Evolutionary conservation across 2,888 invertebrate genomes (phyloP).

Genomic region (Cerceris ruficornis): DNA sequence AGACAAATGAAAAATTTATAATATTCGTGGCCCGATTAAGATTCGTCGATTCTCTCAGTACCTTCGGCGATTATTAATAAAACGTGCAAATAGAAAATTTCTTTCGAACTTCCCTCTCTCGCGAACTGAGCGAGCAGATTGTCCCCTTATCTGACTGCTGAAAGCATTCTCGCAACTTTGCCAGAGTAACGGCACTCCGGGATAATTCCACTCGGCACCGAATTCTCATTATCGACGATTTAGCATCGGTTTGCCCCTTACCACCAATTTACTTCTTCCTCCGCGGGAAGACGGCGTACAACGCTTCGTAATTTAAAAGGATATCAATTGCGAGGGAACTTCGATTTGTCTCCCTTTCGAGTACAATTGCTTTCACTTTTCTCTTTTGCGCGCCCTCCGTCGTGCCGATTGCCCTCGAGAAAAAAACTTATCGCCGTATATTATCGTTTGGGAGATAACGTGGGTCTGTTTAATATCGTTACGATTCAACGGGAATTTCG

Average conservation of each 20-base stretch:
- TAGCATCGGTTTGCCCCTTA: constrained; percentile 18
- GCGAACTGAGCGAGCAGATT: constrained; percentile 13
- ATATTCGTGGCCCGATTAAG: constrained; percentile 8
- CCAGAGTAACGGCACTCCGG: constrained; percentile 24
- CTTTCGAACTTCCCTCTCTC: constrained; percentile 11
- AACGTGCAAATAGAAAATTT: constrained; percentile 32
- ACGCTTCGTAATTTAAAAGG: constrained; percentile 6
- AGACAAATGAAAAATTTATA: not conserved
- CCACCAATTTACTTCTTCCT: constrained; percentile 19
- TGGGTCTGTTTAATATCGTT: too few relatives aligned
- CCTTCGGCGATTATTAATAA: constrained; percentile 5
- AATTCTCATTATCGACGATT: constrained; percentile 63
- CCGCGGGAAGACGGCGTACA: not conserved
- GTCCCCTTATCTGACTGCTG: constrained; percentile 15
- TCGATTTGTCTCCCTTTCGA: constrained; percentile 34
- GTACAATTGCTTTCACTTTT: constrained; percentile 17
- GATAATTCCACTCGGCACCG: constrained; percentile 48
- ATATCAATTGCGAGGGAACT: constrained; percentile 22
- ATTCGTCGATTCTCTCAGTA: constrained; percentile 42
- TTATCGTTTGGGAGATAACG: too few relatives aligned
- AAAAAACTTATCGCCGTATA: too few relatives aligned
- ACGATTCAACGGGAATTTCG: too few relatives aligned
- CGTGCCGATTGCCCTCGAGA: too few relatives aligned
- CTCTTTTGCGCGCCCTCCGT: too few relatives aligned
- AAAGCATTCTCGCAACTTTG: constrained; percentile 29